Evolutionary conservation across 1,140 invertebrate genomes (phyloP), one percentile per base, ranked within the genome.

Genomic region (Micrasema minimum): DNA sequence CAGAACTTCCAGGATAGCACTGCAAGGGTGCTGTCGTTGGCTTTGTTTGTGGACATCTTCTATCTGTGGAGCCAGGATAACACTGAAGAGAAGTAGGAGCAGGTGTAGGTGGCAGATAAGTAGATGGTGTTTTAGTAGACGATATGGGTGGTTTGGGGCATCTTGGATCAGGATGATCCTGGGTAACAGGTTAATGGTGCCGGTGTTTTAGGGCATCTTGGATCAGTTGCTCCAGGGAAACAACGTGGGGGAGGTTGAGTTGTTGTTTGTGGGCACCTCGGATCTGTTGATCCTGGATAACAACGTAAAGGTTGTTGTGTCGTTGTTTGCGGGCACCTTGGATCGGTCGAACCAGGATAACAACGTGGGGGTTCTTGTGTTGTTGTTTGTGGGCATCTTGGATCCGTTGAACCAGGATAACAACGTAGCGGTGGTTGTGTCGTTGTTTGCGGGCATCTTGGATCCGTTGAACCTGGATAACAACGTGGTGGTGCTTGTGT

Each of bases 401-500:
- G 31, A 68, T 79, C 76, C 1, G 12, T 68, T 12, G 77, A 77
- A 55, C 81, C 81, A 23, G 80, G 80, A 48, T 78, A 79, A 71
- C 84, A 86, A 1, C 70, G n/a, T 67, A 9, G 77, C n/a, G 78
- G 73, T 75, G 61, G 41, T 46, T 45, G 72, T 35, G 46, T 70
- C 62, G 78, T 38, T 61, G 75, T 51, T 45, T 69, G 51, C n/a
- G 75, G 74, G 73, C 75, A 77, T 46, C 74, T 51, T 1, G 74
- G 76, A 69, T 77, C 76, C 10, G 20, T 70, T 61, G 86, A 86
- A 37, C 87, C 87, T 5, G 87, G 86, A 65, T 85, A 88, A 72
- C 87, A 88, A 10, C 4, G 69, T 6, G 78, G 72, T 43, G 50
- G 66, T 35, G 37, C 31, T 69, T 23, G 22, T 0, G 66, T 43